Percentiles rank a stretch among this genome's conserved stretches.
Conservation (phyloP, 2,797 vertebrate genomes). For the Lagorchestes hirsutus region DNA sequence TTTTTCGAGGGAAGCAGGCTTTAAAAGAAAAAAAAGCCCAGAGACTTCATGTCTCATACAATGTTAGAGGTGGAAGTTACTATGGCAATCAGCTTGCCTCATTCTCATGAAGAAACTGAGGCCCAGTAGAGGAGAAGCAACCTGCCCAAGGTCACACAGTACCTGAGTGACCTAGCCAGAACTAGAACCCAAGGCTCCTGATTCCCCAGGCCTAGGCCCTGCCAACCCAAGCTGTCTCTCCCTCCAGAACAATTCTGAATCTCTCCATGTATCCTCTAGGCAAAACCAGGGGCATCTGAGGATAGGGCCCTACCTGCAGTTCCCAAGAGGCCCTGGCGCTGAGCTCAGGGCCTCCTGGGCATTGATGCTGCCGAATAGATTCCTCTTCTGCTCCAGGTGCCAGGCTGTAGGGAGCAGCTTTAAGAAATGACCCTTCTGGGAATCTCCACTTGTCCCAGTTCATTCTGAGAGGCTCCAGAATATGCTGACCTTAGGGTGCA, state of each 20-base stretch:
- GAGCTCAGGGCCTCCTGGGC: background rate
- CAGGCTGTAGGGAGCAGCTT: background rate
- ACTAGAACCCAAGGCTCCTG: background rate
- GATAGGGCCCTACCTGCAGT: background rate
- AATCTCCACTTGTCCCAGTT: background rate
- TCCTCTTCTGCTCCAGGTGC: background rate
- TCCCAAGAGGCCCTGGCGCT: background rate
- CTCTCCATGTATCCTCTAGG: background rate
- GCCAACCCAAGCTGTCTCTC: background rate
- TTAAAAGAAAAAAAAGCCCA: background rate
- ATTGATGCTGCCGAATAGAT: background rate
- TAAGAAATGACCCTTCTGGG: background rate
- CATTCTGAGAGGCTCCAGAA: accelerated
- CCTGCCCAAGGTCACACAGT: background rate
- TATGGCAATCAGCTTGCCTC: background rate
- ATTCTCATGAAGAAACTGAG: background rate
- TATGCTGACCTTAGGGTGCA: background rate
- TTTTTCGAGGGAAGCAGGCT: background rate
- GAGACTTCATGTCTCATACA: background rate
- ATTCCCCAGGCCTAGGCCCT: background rate
- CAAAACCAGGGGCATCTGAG: background rate
- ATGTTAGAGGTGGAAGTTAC: background rate
- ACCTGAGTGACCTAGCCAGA: background rate
- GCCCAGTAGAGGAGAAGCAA: background rate
- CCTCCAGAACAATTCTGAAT: background rate